Percentiles rank a stretch among this genome's conserved stretches.
These are phyloP conservation scores for Subacronicta megacephala DNA, from an alignment of 2,888 invertebrate genomes.

Conservation along the genomic window DNA sequence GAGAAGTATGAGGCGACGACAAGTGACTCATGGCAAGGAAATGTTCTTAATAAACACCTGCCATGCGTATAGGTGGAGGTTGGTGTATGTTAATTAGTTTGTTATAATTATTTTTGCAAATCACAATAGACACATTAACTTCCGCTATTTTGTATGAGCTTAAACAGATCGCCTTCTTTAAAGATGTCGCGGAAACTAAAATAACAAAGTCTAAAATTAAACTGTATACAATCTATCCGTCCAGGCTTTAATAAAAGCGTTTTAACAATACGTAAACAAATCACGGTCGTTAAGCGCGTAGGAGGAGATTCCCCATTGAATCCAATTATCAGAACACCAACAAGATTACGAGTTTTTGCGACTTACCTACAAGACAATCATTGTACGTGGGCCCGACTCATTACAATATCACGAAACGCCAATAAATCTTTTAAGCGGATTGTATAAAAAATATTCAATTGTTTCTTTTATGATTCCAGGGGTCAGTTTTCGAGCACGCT, in stretches of 20 bases:
- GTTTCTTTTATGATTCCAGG: conserved; percentile 87
- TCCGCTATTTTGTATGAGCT: conserved; percentile 20
- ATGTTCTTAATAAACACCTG: conserved; percentile 75
- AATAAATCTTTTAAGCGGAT: conserved; percentile 66
- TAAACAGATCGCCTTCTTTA: background rate
- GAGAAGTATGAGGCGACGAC: conserved; percentile 61
- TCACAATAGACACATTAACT: conserved; percentile 51
- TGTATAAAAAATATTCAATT: conserved; percentile 60
- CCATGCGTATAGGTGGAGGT: conserved; percentile 69
- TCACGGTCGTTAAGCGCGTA: conserved; percentile 75
- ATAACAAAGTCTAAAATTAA: conserved; percentile 9
- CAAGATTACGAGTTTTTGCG: conserved; percentile 81
- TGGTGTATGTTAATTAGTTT: conserved; percentile 73
- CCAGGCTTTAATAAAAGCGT: conserved; percentile 54
- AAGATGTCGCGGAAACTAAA: background rate
- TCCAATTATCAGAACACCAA: conserved; percentile 79
- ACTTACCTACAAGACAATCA: conserved; percentile 72
- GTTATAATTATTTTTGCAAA: conserved; percentile 74
- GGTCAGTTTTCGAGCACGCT: conserved; percentile 93
- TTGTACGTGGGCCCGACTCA: conserved; percentile 75
- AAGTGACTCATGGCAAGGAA: conserved; percentile 76
- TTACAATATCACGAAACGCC: conserved; percentile 67
- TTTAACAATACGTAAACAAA: conserved; percentile 78
- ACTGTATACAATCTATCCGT: conserved; percentile 25
- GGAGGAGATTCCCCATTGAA: conserved; percentile 82